A percentile compares a stretch with the other conserved stretches of the same genome.
phyloP scores from a whole-genome alignment of 2,113 vertebrate species.

The Pipa parva region DNA sequence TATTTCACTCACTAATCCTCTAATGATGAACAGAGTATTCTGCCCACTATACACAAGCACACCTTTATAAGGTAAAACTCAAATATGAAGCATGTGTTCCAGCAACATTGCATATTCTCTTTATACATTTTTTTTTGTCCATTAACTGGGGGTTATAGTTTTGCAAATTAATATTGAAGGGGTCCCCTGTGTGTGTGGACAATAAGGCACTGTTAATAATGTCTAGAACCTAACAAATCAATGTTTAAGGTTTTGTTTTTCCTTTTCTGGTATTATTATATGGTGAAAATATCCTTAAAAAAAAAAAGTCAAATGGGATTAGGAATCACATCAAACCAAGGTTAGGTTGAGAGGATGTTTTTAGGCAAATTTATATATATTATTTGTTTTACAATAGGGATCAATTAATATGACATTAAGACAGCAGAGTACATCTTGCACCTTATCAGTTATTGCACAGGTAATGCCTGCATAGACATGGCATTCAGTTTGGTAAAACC shows the following conservation, averaged over 20 bases:
- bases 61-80: too few relatives aligned
- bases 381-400: neutral
- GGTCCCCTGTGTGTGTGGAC: conserved; percentile 3
- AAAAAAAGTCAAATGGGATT: neutral
- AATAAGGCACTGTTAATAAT: conserved; percentile 42
- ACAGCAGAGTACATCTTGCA: neutral
- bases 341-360: neutral
- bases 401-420: neutral
- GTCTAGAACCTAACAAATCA: conserved; percentile 24
- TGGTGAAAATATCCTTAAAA: neutral
- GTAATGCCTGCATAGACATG: conserved; percentile 13
- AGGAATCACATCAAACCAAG: neutral
- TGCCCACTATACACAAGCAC: too few relatives aligned
- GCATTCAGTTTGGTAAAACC: neutral
- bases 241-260: conserved; percentile 1
- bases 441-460: neutral
- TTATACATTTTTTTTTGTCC: too few relatives aligned
- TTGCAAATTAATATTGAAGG: too few relatives aligned
- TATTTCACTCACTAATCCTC: too few relatives aligned
- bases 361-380: too few relatives aligned
- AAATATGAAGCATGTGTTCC: too few relatives aligned
- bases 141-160: too few relatives aligned
- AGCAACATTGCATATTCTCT: too few relatives aligned
- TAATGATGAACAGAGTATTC: too few relatives aligned
- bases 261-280: conserved; percentile 15